Base-by-base conservation (phyloP, 2,113 vertebrate species). In the Ageneiosus marmoratus region DNA sequence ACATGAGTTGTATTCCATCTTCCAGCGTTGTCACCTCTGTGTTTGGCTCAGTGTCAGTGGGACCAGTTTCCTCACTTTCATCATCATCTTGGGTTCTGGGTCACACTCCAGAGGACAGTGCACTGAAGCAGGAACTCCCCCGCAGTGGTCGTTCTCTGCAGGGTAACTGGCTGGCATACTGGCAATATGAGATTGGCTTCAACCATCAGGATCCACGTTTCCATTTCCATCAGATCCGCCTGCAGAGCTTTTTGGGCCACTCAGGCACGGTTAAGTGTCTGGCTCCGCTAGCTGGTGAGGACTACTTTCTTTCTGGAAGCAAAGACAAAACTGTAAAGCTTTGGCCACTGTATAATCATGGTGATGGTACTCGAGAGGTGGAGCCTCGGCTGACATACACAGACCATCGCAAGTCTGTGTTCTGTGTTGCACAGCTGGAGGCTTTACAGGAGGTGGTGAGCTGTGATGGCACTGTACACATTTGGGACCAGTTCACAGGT, bases 401-500 rank as follows among this genome's bases (percentile, higher is more conserved):
- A 0, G 95, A 98, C 86, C 98, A 99, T 91, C 95, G 95, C 81
- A 99, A 97, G 82, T 96, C 97, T 0, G 93, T 99, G 79, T 98
- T 98, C 92, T 98, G 95, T 0, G 97, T 97, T 7, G 94, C 96
- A 83, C 96, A 97, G 88, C 92, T 99, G 5, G 97, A 98, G 84
- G 91, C 95, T 5, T 94, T 94, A 0, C 97, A 98, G 92, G 94
- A 97, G 0, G 94, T 97, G n/a, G 96, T 98, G 88, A 99, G 97
- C 95, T 99, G 98, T n/a, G 98, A 99, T 0, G 97, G 98, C 20
- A 94, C 95, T 0, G 91, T 99, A 70, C 97, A 98, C 91, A 87
- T 99, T 87, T 99, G 97, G 97, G 98, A 99, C 93, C 96, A 97
- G 87, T 97, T 95, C 90, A 97, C 96, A 50, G 98, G 98, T 99